phyloP scores from a whole-genome alignment of 2,888 invertebrate genomes.

The Folsomia manolachei region DNA sequence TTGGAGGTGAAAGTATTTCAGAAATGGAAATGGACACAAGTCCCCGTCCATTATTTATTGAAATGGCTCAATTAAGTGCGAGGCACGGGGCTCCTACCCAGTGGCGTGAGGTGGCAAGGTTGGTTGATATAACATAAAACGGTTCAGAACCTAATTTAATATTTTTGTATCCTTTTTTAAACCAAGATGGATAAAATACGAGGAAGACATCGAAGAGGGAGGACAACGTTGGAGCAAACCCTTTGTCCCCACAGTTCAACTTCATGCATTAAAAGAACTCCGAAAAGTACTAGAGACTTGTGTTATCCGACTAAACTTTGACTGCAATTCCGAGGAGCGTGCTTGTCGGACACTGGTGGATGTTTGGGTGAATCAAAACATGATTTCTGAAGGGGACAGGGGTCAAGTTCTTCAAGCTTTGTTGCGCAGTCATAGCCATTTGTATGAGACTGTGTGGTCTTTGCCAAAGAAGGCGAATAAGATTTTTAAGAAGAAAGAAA shows the following conservation, averaged over 20 bases:
- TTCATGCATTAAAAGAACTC: slow-evolving; percentile 61
- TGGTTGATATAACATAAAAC: too few species aligned
- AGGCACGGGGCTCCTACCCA: background rate
- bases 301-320: slow-evolving; percentile 54
- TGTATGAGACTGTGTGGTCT: slow-evolving; percentile 22
- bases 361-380: slow-evolving; percentile 51
- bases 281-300: slow-evolving; percentile 57
- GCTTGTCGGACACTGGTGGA: slow-evolving; percentile 54
- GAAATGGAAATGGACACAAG: background rate
- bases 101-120: background rate
- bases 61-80: background rate
- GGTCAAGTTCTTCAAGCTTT: slow-evolving; percentile 24
- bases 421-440: slow-evolving; percentile 33
- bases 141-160: background rate
- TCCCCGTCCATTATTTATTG: background rate
- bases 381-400: slow-evolving; percentile 14
- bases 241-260: slow-evolving; percentile 61
- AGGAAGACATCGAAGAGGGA: slow-evolving; percentile 60
- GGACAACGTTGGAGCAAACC: slow-evolving; percentile 64
- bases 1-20: background rate
- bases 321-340: slow-evolving; percentile 53
- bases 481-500: background rate
- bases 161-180: background rate
- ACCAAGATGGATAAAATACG: slow-evolving; percentile 54
- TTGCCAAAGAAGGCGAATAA: background rate